Conservation (phyloP, 2,888 invertebrate species). For the Dascillus cervinus region DNA sequence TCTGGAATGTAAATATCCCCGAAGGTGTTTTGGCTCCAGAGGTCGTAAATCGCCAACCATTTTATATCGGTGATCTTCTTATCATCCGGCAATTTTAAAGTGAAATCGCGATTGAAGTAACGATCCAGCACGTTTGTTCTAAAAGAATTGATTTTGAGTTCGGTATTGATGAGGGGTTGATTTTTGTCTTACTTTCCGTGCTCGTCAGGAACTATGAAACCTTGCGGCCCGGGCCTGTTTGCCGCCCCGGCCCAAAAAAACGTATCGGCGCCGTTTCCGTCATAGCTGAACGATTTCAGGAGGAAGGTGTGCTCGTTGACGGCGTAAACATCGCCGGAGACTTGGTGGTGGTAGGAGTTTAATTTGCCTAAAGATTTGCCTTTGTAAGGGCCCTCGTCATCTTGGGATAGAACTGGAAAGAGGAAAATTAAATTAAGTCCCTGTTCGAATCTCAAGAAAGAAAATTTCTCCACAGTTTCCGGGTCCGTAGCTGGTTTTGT, state of each 20-base stretch:
- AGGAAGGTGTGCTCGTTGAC: constrained; percentile 79
- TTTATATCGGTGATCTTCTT: constrained; percentile 81
- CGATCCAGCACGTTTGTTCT: constrained; percentile 79
- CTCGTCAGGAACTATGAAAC: constrained; percentile 85
- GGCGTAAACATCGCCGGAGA: constrained; percentile 81
- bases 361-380: constrained; percentile 79
- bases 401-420: constrained; percentile 34
- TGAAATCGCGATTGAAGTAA: constrained; percentile 82
- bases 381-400: constrained; percentile 66
- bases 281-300: constrained; percentile 76
- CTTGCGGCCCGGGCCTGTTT: constrained; percentile 80
- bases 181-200: constrained; percentile 70
- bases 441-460: no score
- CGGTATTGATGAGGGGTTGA: no score
- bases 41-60: constrained; percentile 86
- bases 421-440: not conserved
- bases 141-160: no score
- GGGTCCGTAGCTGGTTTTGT: not conserved
- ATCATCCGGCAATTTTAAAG: constrained; percentile 71
- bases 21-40: constrained; percentile 78
- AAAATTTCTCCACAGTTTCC: no score
- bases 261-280: constrained; percentile 84
- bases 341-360: constrained; percentile 88
- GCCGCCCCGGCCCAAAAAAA: constrained; percentile 92
- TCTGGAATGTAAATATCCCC: constrained; percentile 87